Evolutionary conservation across 2,888 invertebrate species (phyloP), one percentile per base, ranked within the genome.

Genomic region (Gisinianus flammeolus): DNA sequence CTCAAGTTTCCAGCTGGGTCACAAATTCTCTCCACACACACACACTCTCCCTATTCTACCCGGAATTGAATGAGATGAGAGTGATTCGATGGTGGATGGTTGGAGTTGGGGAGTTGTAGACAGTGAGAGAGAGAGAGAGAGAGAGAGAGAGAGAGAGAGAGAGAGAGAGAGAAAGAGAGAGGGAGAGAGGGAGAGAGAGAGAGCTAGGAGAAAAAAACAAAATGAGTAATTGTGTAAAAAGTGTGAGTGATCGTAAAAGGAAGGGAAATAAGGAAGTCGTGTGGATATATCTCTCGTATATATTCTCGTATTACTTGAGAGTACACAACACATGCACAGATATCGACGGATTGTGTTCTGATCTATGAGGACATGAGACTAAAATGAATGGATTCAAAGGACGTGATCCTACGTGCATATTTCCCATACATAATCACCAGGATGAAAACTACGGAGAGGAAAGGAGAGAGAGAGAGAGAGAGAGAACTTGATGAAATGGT

Each of bases 401-500:
- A n/a, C n/a, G n/a, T n/a, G n/a, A n/a, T n/a, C n/a, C n/a, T n/a
- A n/a, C n/a, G n/a, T n/a, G n/a, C n/a, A n/a, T n/a, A n/a, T n/a
- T n/a, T 54, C 16, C 3, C n/a, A n/a, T 54, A 54, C 5, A 54
- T 44, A 16, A 6, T 10, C 44, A 44, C 44, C 44, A 44, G n/a
- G 58, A 58, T 12, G 58, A 58, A n/a, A 22, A 8, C 8, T n/a
- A 16, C 8, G n/a, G 5, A 22, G 10, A 58, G n/a, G 5, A n/a
- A 58, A n/a, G 6, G 58, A 22, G 58, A 58, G 58, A 58, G 58
- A 58, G 58, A 58, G 58, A 16, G 58, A 58, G 58, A 22, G 22
- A 58, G 58, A 58, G 67, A 68, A 69, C 22, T 69, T 69, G 69
- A 69, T 69, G 69, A 69, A 69, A 69, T 69, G 69, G 69, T 69